Conservation (phyloP, 2,888 invertebrate species). For the Escarpia spicata region DNA sequence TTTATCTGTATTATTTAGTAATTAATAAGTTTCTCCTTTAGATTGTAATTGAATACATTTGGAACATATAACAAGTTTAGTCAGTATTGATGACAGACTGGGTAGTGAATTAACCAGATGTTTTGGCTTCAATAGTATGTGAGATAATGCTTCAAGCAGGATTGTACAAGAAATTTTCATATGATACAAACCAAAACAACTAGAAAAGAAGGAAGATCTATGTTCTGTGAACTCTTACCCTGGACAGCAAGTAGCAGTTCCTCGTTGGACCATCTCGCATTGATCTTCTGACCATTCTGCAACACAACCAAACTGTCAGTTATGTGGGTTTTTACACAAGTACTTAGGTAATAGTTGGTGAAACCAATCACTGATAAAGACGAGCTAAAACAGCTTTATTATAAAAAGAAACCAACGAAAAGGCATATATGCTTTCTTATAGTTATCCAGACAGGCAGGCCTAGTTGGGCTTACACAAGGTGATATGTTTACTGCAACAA, state of each 20-base stretch:
- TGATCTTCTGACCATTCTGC: conserved; percentile 54
- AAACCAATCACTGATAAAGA: not conserved
- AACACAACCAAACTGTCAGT: conserved; percentile 23
- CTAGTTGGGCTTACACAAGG: no score
- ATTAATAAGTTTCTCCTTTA: not conserved
- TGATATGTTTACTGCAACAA: no score
- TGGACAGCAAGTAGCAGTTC: conserved; percentile 91
- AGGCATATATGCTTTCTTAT: no score
- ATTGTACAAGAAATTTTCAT: not conserved
- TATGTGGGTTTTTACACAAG: no score
- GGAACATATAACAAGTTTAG: not conserved
- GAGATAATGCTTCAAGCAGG: not conserved
- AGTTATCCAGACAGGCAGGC: no score
- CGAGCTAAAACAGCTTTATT: not conserved
- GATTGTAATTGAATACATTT: not conserved
- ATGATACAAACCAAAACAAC: not conserved
- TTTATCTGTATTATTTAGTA: not conserved
- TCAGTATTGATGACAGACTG: not conserved
- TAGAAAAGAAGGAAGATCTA: not conserved
- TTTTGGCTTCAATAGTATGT: not conserved
- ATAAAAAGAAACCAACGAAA: no score
- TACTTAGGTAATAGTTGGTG: not conserved
- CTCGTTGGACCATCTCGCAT: conserved; percentile 83
- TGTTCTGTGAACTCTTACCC: conserved; percentile 70
- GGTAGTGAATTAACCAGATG: conserved; percentile 22